phyloP scores from a whole-genome alignment of 2,888 invertebrate species.

The Meliscaeva auricollis region DNA sequence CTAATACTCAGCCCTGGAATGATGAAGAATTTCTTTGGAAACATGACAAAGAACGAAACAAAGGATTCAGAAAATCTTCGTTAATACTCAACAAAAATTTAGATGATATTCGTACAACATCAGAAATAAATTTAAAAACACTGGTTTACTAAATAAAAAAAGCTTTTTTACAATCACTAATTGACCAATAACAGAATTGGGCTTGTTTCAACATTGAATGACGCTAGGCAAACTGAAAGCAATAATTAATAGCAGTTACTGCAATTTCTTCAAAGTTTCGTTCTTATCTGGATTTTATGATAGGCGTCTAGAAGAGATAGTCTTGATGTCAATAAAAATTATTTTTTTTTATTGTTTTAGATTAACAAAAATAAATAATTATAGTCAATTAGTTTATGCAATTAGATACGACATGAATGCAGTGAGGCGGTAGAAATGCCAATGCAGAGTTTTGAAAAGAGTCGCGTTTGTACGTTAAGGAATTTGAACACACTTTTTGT shows the following conservation, averaged over 20 bases:
- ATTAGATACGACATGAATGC: not conserved
- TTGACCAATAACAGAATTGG: not conserved
- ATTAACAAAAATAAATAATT: not conserved
- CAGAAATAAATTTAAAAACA: not conserved
- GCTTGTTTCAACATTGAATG: not conserved
- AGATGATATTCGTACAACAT: not conserved
- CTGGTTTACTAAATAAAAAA: not conserved
- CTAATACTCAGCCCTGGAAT: constrained; percentile 88
- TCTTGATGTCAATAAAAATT: constrained; percentile 7
- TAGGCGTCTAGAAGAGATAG: not conserved
- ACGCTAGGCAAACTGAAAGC: not conserved
- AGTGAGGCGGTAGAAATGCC: not conserved
- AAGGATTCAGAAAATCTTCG: constrained; percentile 77
- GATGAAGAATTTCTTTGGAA: constrained; percentile 81
- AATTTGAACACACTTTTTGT: not conserved
- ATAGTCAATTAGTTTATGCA: not conserved
- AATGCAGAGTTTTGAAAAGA: too few species aligned
- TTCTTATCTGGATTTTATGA: not conserved
- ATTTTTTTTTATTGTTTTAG: not conserved
- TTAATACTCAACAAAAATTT: too few species aligned
- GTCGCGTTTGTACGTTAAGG: not conserved
- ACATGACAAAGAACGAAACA: constrained; percentile 81
- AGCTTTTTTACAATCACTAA: not conserved
- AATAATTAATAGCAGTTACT: not conserved
- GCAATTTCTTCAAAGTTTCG: not conserved